These are phyloP conservation scores for Gymnarchus niloticus DNA, from an alignment of 2,113 vertebrate genomes.

Conservation along the genomic window DNA sequence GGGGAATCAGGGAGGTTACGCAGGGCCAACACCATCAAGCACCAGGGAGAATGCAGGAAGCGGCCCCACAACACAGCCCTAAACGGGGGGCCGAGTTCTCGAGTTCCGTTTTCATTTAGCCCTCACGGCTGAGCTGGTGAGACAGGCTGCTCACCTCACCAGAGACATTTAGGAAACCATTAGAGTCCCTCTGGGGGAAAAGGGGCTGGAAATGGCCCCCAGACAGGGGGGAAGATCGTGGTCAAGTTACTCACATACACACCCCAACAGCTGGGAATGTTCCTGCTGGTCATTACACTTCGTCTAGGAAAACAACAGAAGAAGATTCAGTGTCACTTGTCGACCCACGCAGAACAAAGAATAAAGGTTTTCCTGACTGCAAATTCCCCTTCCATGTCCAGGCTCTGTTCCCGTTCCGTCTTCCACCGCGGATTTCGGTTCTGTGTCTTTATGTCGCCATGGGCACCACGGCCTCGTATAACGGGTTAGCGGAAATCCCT, in stretches of 20 bases:
- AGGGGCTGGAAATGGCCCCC: background rate
- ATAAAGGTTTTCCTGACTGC: background rate
- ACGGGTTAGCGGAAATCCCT: background rate
- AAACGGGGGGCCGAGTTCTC: background rate
- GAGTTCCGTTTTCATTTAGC: background rate
- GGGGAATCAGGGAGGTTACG: background rate
- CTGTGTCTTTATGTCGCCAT: background rate
- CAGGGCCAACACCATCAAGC: background rate
- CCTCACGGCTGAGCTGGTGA: background rate
- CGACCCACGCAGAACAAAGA: too few relatives aligned
- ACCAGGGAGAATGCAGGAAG: background rate
- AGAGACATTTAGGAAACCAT: conserved; percentile 11
- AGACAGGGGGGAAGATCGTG: background rate
- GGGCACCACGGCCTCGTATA: background rate
- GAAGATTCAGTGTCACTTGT: too few relatives aligned
- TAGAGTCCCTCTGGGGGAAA: background rate
- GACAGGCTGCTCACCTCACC: background rate
- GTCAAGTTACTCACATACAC: too few relatives aligned
- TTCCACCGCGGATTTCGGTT: background rate
- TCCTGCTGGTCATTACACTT: too few relatives aligned
- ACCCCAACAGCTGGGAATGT: too few relatives aligned
- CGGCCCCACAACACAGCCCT: background rate
- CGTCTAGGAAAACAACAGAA: too few relatives aligned
- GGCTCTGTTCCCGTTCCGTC: background rate
- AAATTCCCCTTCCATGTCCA: background rate